phyloP scores from a whole-genome alignment of 2,888 invertebrate genomes.

The Drosophila algonquin region DNA sequence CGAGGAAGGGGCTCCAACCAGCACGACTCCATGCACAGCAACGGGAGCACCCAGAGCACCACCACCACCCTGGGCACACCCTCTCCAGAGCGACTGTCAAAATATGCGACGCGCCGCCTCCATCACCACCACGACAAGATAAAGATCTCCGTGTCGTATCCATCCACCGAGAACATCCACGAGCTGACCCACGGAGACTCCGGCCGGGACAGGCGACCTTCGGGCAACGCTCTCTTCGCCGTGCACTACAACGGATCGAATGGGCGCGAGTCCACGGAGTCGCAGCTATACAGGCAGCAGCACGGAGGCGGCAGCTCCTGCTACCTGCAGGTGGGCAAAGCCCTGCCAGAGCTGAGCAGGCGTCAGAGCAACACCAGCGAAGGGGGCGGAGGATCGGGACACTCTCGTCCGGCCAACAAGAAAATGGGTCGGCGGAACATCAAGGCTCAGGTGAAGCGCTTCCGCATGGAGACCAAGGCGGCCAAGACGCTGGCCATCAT shows the following conservation, averaged over 20 bases:
- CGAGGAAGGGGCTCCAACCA: constrained; percentile 91
- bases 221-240: constrained; percentile 82
- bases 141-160: constrained; percentile 94
- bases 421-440: constrained; percentile 95
- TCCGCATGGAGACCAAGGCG: constrained; percentile 97
- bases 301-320: constrained; percentile 84
- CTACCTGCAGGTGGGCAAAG: constrained; percentile 86
- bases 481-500: constrained; percentile 98
- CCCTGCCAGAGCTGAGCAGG: constrained; percentile 82
- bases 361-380: constrained; percentile 80
- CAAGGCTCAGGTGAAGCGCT: constrained; percentile 95
- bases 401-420: constrained; percentile 75
- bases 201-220: constrained; percentile 83
- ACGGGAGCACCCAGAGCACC: constrained; percentile 88
- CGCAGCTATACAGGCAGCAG: constrained; percentile 83
- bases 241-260: constrained; percentile 89
- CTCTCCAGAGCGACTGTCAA: constrained; percentile 87
- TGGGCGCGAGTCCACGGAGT: constrained; percentile 87
- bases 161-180: constrained; percentile 89
- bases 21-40: constrained; percentile 87
- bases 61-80: constrained; percentile 88
- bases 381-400: constrained; percentile 45
- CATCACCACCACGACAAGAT: constrained; percentile 88
- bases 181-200: constrained; percentile 82
- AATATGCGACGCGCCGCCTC: constrained; percentile 86